Base-by-base conservation (phyloP, 2,113 vertebrate species). In the Baryphthengus martii region DNA sequence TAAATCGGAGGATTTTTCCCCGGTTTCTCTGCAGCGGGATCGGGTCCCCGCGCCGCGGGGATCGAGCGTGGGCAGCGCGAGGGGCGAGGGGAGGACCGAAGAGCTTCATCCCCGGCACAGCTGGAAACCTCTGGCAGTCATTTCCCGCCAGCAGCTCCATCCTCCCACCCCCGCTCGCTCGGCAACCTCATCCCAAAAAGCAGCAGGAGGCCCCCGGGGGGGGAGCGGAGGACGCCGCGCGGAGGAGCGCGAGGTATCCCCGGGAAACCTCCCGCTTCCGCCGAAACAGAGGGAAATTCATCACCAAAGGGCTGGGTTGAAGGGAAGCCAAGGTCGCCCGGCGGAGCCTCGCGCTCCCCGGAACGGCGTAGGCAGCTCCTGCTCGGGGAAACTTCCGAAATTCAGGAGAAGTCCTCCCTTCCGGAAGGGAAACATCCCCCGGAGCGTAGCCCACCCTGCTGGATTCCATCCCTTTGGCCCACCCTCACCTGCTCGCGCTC, bases 361-460 rank as follows among this genome's bases (percentile, higher is more conserved):
- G 33, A 28, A 16, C 50, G 15, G 24, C 2, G 26, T 56, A 44
- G 85, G 88, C 61, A 35, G 56, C 49, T 55, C 31, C 52, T 4
- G 17, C 40, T 39, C 53, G 0, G 4, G 33, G 63, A 17, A 76
- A 73, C 18, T 9, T 45, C 2, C 0, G 0, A 26, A 47, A 21
- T 61, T 12, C 16, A 73, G 83, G 66, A 9, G 6, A 59, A 82
- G 5, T 2, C 26, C 25, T 68, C 23, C 17, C 2, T 58, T 2
- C 10, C 58, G 6, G 19, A 19, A 26, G 49, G 19, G 25, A 78
- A 66, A 29, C 23, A 13, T n/a, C 53, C 18, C 44, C 29, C 26
- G 0, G 1, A 7, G 76, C 2, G 0, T 24, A 42, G 62, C 52
- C 40, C 49, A 42, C 6, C 11, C 42, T 2, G 0, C 1, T 2